A percentile compares a stretch with the other conserved stretches of the same genome.
phyloP scores from a whole-genome alignment of 2,113 vertebrate species.

The Atractosteus spatula region DNA sequence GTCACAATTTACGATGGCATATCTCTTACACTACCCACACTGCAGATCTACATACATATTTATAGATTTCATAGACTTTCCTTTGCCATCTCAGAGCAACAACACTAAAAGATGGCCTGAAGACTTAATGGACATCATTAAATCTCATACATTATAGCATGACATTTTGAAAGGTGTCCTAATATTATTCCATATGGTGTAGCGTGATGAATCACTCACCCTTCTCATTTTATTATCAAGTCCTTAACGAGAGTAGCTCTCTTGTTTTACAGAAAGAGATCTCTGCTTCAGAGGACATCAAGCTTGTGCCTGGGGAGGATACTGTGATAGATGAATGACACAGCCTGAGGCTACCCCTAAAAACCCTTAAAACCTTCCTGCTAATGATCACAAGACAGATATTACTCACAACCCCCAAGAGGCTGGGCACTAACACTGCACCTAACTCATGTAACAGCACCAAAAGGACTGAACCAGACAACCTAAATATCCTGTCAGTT shows the following conservation, averaged over 20 bases:
- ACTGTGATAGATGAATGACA: not conserved
- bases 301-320: not conserved
- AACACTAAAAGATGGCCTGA: not conserved
- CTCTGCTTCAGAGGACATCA: not conserved
- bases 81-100: not conserved
- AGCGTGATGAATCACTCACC: not conserved
- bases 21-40: no score
- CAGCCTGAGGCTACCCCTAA: not conserved
- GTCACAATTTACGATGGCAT: no score
- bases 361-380: not conserved
- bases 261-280: not conserved
- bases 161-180: not conserved
- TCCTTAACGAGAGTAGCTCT: not conserved
- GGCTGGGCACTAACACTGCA: not conserved
- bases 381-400: not conserved
- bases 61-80: no score
- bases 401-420: not conserved
- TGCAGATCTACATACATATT: no score
- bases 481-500: not conserved
- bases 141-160: not conserved
- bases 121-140: not conserved
- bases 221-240: not conserved
- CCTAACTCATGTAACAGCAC: not conserved
- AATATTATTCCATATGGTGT: not conserved
- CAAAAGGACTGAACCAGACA: not conserved